Base-by-base conservation (phyloP, 30 jellyfish, hydroid and myxozoan species). In the Turritopsis dohrnii region DNA sequence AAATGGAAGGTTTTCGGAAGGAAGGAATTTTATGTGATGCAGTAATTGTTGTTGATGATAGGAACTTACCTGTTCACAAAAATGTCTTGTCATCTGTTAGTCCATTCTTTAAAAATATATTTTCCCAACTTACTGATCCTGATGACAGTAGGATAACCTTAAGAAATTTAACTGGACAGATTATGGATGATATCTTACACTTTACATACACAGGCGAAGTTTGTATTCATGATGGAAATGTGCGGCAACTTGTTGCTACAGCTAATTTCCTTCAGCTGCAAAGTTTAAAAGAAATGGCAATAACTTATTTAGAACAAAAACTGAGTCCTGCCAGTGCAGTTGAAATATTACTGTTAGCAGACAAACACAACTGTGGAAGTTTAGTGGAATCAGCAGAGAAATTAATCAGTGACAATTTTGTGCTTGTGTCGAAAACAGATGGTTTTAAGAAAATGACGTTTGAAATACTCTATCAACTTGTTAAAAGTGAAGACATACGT, bases 191-290 rank as follows among this genome's bases (percentile, higher is more conserved):
- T 60, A 87, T 93, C 21, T 75, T 93, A 28, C 98, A 93, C 81
- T 93, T 93, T 84, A 80, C 95, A 3, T 93, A 93, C 96, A 93
- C 98, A 18, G 98, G 98, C 0, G 98, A 93, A 71, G 96, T 89
- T 9, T 93, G 92, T 66, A 88, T 93, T 4, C 98, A 93, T 79
- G 98, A 93, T 83, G 98, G 95, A 31, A 93, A 93, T 72, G 98
- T 93, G 23, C 86, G 98, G 65, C 98, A 93, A 54, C 96, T 93
- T 16, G 89, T 89, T 28, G 98, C 98, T 18, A 93, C 98, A 30
- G 95, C 98, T n/a, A 93, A 85, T 75, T 93, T 93, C 74, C 86
- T 93, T 1, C 96, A 88, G 54, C 66, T 93, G 52, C 85, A 85
- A 20, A 95, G 92, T 28, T 74, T 93, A 66, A 93, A 88, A 73